A percentile compares a stretch with the other conserved stretches of the same genome.
phyloP scores from a whole-genome alignment of 2,113 vertebrate genomes.

The western clawed frog (Xenopus tropicalis) region UCB_Xtro_10.0 CM004445.2:83301001-83301500 shows the following conservation, averaged over 20 bases:
- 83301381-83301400: too few relatives aligned
- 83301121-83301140: not conserved
- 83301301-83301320: not conserved
- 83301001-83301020: too few relatives aligned
- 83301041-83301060: too few relatives aligned
- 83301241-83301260: conserved; percentile 1
- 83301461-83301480: too few relatives aligned
- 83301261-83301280: not conserved
- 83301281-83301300: not conserved
- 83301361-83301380: not conserved
- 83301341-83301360: not conserved
- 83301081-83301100: too few relatives aligned
- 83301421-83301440: too few relatives aligned
- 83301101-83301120: not conserved
- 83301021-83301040: too few relatives aligned
- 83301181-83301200: not conserved
- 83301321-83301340: not conserved
- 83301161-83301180: conserved; percentile 5
- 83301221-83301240: not conserved
- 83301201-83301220: not conserved
- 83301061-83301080: too few relatives aligned
- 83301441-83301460: too few relatives aligned
- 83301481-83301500: too few relatives aligned
- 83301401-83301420: too few relatives aligned
- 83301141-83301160: not conserved